Evolutionary conservation across 1,140 invertebrate species (phyloP), one percentile per base, ranked within the genome.

Genomic region (Atta texana): DNA sequence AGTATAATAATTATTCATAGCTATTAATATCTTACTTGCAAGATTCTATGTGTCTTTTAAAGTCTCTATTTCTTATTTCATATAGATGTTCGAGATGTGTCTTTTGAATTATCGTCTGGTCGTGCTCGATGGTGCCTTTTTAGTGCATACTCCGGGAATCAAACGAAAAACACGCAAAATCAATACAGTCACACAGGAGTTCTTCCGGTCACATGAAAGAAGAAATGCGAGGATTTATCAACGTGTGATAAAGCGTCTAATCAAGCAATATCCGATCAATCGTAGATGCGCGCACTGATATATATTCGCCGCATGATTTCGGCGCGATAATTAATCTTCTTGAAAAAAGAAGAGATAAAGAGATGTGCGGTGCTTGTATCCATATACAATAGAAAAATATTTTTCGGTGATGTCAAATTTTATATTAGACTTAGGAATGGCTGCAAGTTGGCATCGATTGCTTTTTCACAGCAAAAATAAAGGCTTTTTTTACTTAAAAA

Each of bases 11-110:
- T 31, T 63, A 63, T 16, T 63, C 8, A 2, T 63, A 34, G n/a
- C 24, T 63, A 16, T 63, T 61, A 14, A 51, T 51, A 63, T 31
- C 14, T 31, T 31, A 63, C n/a, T 10, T 57, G n/a, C n/a, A 57
- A 51, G 6, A 21, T 57, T n/a, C 2, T 21, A 57, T 21, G 12
- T 64, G 3, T 18, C 28, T 31, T 64, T 64, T 14, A 31, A 18
- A 3, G 1, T 64, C 28, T 8, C 8, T 34, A 39, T 66, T 49
- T 28, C 16, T 39, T 66, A 49, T 44, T 74, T 68, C 14, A 92
- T 86, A 21, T 92, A 98, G 97, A 98, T 98, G 97, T 95, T 97
- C 90, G 97, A 98, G 94, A 96, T 98, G 95, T 98, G 97, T 93
- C 96, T 98, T 71, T 94, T 97, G 92, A 96, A 96, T 87, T 98